Evolutionary conservation across 2,888 invertebrate species (phyloP), one percentile per base, ranked within the genome.

Genomic region (Strigamia transsilvanica): DNA sequence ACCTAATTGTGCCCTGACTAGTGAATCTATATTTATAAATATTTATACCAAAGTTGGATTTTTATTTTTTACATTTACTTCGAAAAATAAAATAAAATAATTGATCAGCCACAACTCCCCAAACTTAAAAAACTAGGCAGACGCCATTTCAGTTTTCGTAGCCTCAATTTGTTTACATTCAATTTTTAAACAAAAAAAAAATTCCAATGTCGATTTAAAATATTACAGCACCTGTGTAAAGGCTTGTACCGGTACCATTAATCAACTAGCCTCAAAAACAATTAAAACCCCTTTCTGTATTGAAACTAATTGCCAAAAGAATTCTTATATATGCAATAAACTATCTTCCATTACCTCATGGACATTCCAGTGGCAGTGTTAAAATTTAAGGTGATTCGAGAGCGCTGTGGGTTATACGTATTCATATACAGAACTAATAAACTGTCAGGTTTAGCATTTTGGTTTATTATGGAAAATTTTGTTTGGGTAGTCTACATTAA

Each of bases 1-100:
- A 61, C 61, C 61, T 61, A 61, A 61, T 61, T 61, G 61, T 61
- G 61, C 61, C 61, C 61, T 61, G 61, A 61, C 61, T 61, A 61
- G 61, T 61, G 61, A 61, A 61, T 61, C 61, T 61, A 61, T 61
- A 61, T 46, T 46, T n/a, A 61, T 61, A 61, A 61, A 61, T 61
- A 61, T 46, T 46, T 46, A 46, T 61, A 61, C 61, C 61, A 61
- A 61, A 61, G 12, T 46, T 46, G 46, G 46, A 38, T 13, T 46
- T 46, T 46, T 46, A 2, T 13, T 46, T 46, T 46, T 46, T 46
- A 46, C 46, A 46, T 46, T 46, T n/a, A 46, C 12, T 46, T 46
- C 4, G 1, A n/a, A 61, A 61, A 61, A 18, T n/a, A 61, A 61
- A 61, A 61, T 5, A 61, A 46, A 46, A n/a, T n/a, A 61, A 18